Percentiles rank a stretch among this genome's conserved stretches.
Evolutionary conservation across 2,888 invertebrate genomes (phyloP).

Genomic region (Eurois occulta): DNA sequence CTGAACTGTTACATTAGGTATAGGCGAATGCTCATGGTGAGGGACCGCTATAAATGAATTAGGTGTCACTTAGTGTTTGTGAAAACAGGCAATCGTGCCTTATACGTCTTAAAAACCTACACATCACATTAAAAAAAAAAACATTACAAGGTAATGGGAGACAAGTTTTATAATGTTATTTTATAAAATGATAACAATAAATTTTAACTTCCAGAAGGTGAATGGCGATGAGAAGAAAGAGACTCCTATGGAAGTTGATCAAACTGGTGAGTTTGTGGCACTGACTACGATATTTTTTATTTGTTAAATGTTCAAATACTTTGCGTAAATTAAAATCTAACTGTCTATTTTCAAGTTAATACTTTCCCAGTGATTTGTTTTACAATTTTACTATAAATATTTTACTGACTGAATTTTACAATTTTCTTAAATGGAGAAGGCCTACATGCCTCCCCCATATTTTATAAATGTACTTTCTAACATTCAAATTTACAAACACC

Average conservation of each 20-base stretch:
- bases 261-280: constrained; percentile 78
- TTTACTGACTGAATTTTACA: neutral
- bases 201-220: constrained; percentile 80
- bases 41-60: neutral
- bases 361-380: neutral
- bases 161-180: neutral
- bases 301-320: neutral
- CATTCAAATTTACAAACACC: constrained; percentile 46
- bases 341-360: neutral
- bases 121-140: neutral
- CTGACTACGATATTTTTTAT: neutral
- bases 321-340: neutral
- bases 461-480: constrained; percentile 29
- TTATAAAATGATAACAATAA: neutral
- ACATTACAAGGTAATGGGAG: neutral
- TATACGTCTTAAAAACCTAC: neutral
- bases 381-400: neutral
- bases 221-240: constrained; percentile 86
- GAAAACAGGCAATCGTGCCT: neutral
- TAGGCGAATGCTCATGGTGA: neutral
- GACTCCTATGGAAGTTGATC: constrained; percentile 85
- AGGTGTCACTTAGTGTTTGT: neutral
- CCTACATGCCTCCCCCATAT: constrained; percentile 5
- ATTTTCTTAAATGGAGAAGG: neutral
- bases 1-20: neutral